These are phyloP conservation scores for Catocala fraxini DNA, from an alignment of 2,888 invertebrate genomes.

Conservation along the genomic window DNA sequence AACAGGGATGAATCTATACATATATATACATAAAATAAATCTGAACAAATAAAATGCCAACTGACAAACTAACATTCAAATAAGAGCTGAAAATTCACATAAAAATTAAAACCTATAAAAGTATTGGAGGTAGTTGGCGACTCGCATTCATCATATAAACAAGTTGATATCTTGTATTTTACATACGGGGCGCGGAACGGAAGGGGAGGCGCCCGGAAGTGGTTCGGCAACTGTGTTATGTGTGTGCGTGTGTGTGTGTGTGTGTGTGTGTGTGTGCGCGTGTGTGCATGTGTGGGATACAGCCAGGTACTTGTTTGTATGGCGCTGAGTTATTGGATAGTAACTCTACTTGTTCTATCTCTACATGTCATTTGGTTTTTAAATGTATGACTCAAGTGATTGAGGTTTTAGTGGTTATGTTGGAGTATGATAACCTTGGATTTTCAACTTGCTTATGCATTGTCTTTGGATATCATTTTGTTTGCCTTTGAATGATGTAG, in stretches of 20 bases:
- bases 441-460: too few species aligned
- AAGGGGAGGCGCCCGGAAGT: conserved; percentile 49
- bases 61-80: conserved; percentile 6
- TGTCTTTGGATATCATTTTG: too few species aligned
- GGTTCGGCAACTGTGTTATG: conserved; percentile 36
- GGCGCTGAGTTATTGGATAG: conserved; percentile 5
- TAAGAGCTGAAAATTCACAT: conserved; percentile 14
- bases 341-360: background rate
- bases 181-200: conserved; percentile 53
- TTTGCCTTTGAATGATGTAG: too few species aligned
- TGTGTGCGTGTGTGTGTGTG: conserved; percentile 12
- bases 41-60: background rate
- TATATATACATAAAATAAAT: too few species aligned
- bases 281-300: conserved; percentile 22
- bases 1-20: too few species aligned
- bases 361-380: too few species aligned
- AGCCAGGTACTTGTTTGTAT: conserved; percentile 14
- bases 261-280: conserved; percentile 21
- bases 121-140: conserved; percentile 16
- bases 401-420: too few species aligned
- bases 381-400: too few species aligned
- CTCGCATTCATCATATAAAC: conserved; percentile 56
- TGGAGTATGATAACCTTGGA: too few species aligned
- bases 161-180: conserved; percentile 52
- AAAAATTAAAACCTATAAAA: conserved; percentile 42